phyloP scores from a whole-genome alignment of 2,113 vertebrate species.

The Narcine bancroftii region DNA sequence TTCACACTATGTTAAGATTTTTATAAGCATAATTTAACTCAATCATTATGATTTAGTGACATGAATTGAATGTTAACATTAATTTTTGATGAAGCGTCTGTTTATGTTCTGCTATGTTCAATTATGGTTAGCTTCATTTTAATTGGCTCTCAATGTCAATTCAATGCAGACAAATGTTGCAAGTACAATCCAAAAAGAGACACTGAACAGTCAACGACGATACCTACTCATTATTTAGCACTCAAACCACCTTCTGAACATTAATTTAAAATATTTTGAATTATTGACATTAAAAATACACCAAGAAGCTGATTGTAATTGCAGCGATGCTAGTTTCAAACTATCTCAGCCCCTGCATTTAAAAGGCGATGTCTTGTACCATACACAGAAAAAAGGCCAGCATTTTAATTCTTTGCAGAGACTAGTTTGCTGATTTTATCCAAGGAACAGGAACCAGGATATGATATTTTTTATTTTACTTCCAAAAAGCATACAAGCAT shows the following conservation, averaged over 20 bases:
- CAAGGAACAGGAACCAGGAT: neutral
- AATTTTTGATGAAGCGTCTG: constrained; percentile 27
- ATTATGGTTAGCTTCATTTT: neutral
- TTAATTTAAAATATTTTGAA: constrained; percentile 14
- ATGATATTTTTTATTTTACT: neutral
- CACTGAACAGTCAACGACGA: neutral
- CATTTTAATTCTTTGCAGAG: neutral
- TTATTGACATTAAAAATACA: neutral
- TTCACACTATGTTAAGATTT: neutral
- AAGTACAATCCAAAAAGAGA: neutral
- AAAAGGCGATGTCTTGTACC: neutral
- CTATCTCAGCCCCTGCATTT: neutral
- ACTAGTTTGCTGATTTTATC: neutral
- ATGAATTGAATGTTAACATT: neutral
- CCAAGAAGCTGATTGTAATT: neutral
- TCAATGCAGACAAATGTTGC: neutral
- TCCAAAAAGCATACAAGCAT: neutral
- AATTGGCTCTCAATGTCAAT: constrained; percentile 7
- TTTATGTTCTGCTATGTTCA: neutral
- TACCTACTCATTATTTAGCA: neutral
- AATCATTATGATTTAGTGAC: neutral
- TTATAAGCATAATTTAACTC: constrained; percentile 22
- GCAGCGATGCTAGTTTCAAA: neutral
- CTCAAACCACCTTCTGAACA: neutral
- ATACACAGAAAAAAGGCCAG: neutral